Conservation (phyloP, 2,888 invertebrate genomes). For the Troglohyphantes excavatus region DNA sequence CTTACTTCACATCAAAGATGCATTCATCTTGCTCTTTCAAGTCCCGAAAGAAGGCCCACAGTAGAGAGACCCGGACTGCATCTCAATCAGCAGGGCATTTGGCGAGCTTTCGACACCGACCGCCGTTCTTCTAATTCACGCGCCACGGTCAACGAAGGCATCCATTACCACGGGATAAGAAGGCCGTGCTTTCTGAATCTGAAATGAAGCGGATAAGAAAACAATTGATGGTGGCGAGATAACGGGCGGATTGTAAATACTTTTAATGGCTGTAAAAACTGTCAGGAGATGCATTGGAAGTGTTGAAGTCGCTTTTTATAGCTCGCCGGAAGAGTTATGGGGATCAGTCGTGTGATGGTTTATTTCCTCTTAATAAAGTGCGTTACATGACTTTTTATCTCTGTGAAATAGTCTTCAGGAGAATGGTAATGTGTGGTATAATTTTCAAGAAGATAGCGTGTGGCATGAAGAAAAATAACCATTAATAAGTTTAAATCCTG, state of each 20-base stretch:
- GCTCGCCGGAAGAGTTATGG: background rate
- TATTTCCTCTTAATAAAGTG: background rate
- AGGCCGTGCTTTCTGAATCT: conserved; percentile 12
- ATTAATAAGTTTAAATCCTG: too few species aligned
- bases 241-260: conserved; percentile 29
- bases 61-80: conserved; percentile 23
- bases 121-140: conserved; percentile 32
- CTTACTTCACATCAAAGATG: conserved; percentile 20
- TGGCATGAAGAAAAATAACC: too few species aligned
- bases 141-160: conserved; percentile 7
- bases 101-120: conserved; percentile 20
- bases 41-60: background rate
- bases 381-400: background rate
- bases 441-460: too few species aligned
- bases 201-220: conserved; percentile 21
- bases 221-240: conserved; percentile 30
- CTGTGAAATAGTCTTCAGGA: background rate
- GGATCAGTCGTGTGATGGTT: background rate
- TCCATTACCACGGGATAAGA: conserved; percentile 33
- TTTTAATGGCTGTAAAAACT: conserved; percentile 50
- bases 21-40: conserved; percentile 46
- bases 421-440: background rate
- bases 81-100: conserved; percentile 31
- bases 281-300: conserved; percentile 35
- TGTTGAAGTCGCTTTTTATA: conserved; percentile 27